phyloP scores from a whole-genome alignment of 2,888 invertebrate genomes.

The Pristionchus maxplancki region DNA sequence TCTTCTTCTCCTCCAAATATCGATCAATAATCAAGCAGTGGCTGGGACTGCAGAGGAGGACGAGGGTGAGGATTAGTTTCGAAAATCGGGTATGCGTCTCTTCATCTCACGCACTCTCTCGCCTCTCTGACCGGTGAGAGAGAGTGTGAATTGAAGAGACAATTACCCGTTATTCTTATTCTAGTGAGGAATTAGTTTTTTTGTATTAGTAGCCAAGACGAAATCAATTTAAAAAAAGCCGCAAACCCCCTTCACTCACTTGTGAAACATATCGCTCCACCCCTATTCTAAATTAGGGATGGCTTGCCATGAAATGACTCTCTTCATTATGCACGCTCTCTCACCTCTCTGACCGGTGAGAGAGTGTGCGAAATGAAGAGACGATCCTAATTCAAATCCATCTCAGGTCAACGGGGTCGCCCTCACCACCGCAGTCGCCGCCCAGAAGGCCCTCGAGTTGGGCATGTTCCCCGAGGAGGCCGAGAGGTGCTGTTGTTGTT shows the following conservation, averaged over 20 bases:
- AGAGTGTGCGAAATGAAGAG: no score
- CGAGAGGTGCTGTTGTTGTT: constrained; percentile 52
- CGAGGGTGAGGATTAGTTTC: constrained; percentile 55
- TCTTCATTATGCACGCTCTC: no score
- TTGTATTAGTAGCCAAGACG: background rate
- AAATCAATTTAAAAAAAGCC: background rate
- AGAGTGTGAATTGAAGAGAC: no score
- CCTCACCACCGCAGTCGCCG: constrained; percentile 74
- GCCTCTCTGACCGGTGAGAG: no score
- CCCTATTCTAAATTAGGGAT: no score
- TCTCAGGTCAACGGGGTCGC: constrained; percentile 75
- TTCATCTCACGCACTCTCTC: no score
- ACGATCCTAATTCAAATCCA: background rate
- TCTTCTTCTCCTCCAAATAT: constrained; percentile 75
- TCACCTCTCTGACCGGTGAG: no score
- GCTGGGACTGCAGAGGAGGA: constrained; percentile 70
- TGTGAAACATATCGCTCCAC: background rate
- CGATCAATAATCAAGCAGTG: constrained; percentile 72
- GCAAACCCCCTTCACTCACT: background rate
- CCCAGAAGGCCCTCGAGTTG: constrained; percentile 73
- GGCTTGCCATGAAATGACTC: no score
- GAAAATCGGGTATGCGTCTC: no score
- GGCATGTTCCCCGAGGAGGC: constrained; percentile 75
- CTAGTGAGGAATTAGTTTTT: background rate
- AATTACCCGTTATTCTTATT: no score